Base-by-base conservation (phyloP, 2,888 invertebrate genomes). In the Amblyjoppa fuscipennis region DNA sequence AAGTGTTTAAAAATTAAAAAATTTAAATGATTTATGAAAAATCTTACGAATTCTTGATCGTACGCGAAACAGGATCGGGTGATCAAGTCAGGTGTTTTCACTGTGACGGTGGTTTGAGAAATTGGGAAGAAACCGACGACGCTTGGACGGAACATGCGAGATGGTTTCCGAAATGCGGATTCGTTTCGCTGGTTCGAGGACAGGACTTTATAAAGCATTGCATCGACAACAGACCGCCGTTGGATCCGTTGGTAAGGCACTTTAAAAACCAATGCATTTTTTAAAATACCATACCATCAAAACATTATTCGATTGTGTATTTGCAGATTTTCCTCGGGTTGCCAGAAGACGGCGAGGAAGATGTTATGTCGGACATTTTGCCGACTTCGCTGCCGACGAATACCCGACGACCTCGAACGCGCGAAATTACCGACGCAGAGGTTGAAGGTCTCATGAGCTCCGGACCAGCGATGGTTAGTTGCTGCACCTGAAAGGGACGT, bases 111-210 rank as follows among this genome's bases (percentile, higher is more conserved):
- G 98, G 98, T 0, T 95, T 99, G 70, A 96, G 97, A 88, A 97
- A 97, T 92, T 99, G 99, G 99, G 97, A 98, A 93, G 96, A 96
- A 56, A 96, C 96, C 25, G 99, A 99, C 94, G 97, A 97, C 92
- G 98, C 98, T 0, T 99, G 99, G 98, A 96, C 96, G 77, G 99
- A 99, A 93, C 99, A 99, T 94, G 98, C 98, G 13, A 96, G 97
- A 90, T 99, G 98, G 98, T 99, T 98, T 95, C 97, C 98, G 0
- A 96, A 96, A 92, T 99, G 99, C 94, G 97, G 96, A 9, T 99
- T 97, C 93, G 96, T 99, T 25, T 94, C 96, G 81, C 95, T 98
- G 79, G 96, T 97, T 70, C 98, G 98, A 93, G 98, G 98, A 13
- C 96, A 96, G 84, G 96, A 97, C 64, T 99, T 97, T 92, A 96